Conservation (phyloP, 2,888 invertebrate genomes). For the Tipula unca region DNA sequence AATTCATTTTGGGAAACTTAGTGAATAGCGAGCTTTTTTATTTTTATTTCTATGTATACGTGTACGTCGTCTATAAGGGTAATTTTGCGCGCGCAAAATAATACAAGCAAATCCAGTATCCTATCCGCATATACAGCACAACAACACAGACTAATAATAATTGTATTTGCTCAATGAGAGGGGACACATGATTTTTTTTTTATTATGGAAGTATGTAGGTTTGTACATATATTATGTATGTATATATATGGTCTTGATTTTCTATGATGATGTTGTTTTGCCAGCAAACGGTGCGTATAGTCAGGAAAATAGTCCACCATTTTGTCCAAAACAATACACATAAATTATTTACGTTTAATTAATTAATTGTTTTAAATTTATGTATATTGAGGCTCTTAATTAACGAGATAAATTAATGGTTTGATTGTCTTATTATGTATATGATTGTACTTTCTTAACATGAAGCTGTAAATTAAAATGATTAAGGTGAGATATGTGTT, state of each 20-base stretch:
- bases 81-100: slow-evolving; percentile 8
- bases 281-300: background rate
- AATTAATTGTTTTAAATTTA: background rate
- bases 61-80: background rate
- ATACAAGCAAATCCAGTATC: background rate
- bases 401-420: background rate
- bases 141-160: too few species aligned
- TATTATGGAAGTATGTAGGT: background rate
- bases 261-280: background rate
- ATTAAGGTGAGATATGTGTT: background rate
- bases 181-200: background rate
- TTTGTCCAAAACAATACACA: background rate
- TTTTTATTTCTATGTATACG: background rate
- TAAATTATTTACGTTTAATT: background rate
- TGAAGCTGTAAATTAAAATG: background rate
- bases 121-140: background rate
- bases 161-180: background rate
- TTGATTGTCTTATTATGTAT: too few species aligned
- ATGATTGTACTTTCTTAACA: background rate
- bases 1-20: background rate
- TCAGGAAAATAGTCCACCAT: background rate
- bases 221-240: too few species aligned
- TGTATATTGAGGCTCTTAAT: background rate
- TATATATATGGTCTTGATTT: background rate
- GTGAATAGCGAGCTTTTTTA: background rate